phyloP scores from a whole-genome alignment of 2,888 invertebrate genomes.

The Himalopsyche japonica region DNA sequence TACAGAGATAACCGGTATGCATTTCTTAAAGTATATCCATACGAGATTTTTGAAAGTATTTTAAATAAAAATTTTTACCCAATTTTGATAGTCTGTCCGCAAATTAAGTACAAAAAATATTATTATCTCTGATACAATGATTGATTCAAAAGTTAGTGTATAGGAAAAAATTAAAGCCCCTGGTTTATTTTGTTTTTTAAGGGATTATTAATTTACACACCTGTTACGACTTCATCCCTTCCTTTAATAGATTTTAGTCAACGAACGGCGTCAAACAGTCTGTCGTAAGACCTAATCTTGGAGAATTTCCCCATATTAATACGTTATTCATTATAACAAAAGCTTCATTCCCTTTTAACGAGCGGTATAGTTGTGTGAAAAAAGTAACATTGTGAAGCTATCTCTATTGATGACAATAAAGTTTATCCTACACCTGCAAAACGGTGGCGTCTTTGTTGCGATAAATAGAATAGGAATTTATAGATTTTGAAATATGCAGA shows the following conservation, averaged over 20 bases:
- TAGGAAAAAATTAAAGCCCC: background rate
- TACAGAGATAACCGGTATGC: too few species aligned
- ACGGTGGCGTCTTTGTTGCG: too few species aligned
- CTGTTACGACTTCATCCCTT: slow-evolving; percentile 8
- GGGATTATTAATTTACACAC: slow-evolving; percentile 4
- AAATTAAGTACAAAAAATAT: too few species aligned
- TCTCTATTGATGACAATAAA: slow-evolving; percentile 28
- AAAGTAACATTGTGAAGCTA: background rate
- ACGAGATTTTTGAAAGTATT: too few species aligned
- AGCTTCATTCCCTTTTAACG: background rate
- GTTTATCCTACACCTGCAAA: slow-evolving; percentile 29
- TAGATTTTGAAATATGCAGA: too few species aligned
- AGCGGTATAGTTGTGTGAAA: background rate
- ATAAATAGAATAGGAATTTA: too few species aligned
- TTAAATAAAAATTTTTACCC: too few species aligned
- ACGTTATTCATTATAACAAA: slow-evolving; percentile 7
- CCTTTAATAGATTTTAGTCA: background rate
- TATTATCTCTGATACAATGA: too few species aligned
- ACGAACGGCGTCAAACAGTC: slow-evolving; percentile 31
- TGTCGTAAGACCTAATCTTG: slow-evolving; percentile 12
- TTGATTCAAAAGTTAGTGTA: background rate
- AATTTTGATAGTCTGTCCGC: too few species aligned
- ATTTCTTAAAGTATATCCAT: too few species aligned
- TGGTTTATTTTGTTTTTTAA: too few species aligned
- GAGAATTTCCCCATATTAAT: background rate